Base-by-base conservation (phyloP, 2,113 vertebrate genomes). In the Campylomormyrus tamandua region DNA sequence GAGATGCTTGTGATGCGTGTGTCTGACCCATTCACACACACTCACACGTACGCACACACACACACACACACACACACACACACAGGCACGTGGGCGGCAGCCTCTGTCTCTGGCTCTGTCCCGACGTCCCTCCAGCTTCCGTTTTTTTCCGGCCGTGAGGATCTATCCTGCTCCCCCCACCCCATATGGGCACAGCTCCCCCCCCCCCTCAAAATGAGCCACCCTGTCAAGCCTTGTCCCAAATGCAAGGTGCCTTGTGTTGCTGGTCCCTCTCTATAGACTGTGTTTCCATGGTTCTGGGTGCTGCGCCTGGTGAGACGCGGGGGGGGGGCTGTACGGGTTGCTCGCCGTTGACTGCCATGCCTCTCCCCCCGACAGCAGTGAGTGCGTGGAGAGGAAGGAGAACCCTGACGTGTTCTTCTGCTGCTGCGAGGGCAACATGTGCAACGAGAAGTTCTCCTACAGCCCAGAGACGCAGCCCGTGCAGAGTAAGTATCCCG, bases 331-430 rank as follows among this genome's bases (percentile, higher is more conserved):
- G n/a, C 24, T 11, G n/a, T 27, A 10, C 3, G 39, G 77, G 35
- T 6, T 11, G 13, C 15, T 45, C 39, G 13, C 35, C 13, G 1
- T 11, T 87, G 48, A 31, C 49, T 35, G 2, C 11, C 45, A 2
- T 19, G 46, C 24, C 2, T 50, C 13, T 27, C 53, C 21, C 0
- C 90, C 46, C 90, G 74, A 5, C 91, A 99, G 98, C 94, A 96
- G 92, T 17, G 97, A 98, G 52, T 99, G 98, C 92, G 95, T 98
- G 91, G 98, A 99, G 94, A 97, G 94, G 93, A 98, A 97, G 86
- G 98, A 98, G 90, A 96, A 95, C 39, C 97, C 98, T n/a, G 98
- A 97, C 9, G 97, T 99, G 9, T 98, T 98, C 93, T 99, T 99
- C 95, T 99, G 98, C 94, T 98, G 98, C 92, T 99, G 98, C 93